A percentile compares a stretch with the other conserved stretches of the same genome.
phyloP scores from a whole-genome alignment of 2,797 vertebrate genomes.

The Petrocephalus sullivani region DNA sequence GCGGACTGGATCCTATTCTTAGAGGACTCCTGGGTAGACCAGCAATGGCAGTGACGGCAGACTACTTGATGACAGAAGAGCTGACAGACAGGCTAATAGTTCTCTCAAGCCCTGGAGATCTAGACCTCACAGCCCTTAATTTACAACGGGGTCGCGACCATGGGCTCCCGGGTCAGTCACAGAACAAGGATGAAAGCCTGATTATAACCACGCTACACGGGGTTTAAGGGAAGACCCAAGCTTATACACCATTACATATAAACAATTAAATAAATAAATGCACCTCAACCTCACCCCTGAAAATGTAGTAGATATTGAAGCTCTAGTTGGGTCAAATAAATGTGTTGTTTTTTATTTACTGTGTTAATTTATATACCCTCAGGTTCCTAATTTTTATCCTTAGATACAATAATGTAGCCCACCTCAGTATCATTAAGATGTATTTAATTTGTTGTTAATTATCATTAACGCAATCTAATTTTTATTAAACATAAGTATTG shows the following conservation, averaged over 20 bases:
- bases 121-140: slow-evolving; percentile 86
- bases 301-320: not conserved
- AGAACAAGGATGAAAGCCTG: not conserved
- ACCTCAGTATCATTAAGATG: not conserved
- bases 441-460: not conserved
- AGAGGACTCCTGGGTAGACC: slow-evolving; percentile 73
- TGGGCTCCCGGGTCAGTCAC: slow-evolving; percentile 77
- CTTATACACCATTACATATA: not conserved
- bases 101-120: slow-evolving; percentile 56
- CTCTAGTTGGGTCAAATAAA: not conserved
- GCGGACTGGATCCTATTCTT: slow-evolving; percentile 82
- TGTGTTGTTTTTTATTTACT: not conserved
- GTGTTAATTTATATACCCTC: not conserved
- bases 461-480: not conserved
- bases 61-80: slow-evolving; percentile 74
- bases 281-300: not conserved
- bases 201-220: not conserved
- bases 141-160: slow-evolving; percentile 92
- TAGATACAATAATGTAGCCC: not conserved
- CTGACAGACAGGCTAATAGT: slow-evolving; percentile 76
- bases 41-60: slow-evolving; percentile 59
- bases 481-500: not conserved
- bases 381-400: not conserved
- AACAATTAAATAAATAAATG: not conserved
- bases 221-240: not conserved